phyloP scores from a whole-genome alignment of 1,140 invertebrate species.

The Drosophila ambigua region DNA sequence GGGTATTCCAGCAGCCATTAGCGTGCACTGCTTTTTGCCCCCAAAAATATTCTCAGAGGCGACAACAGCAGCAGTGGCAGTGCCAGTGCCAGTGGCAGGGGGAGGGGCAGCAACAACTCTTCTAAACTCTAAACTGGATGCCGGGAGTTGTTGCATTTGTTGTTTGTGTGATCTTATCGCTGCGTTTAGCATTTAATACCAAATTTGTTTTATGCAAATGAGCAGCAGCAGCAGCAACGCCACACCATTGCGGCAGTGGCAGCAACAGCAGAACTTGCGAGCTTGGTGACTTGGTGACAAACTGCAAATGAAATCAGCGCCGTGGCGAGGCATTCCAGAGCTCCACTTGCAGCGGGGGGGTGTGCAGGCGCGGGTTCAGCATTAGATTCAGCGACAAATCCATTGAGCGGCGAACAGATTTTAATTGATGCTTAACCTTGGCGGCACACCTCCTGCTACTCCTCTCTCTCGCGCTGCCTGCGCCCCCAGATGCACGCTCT shows the following conservation, averaged over 20 bases:
- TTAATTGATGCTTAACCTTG: constrained; percentile 82
- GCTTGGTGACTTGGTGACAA: constrained; percentile 9
- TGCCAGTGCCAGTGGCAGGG: not conserved
- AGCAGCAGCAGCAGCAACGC: constrained; percentile 54
- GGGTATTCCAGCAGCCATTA: too few species aligned
- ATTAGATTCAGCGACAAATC: constrained; percentile 67
- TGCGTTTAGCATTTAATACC: constrained; percentile 78
- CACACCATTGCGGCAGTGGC: constrained; percentile 3
- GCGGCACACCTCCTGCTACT: constrained; percentile 28
- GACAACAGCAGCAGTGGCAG: not conserved
- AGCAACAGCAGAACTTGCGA: constrained; percentile 41
- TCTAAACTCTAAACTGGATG: constrained; percentile 39
- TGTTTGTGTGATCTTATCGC: constrained; percentile 68
- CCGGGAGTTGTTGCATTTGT: constrained; percentile 19
- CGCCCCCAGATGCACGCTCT: not conserved
- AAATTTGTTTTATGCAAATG: constrained; percentile 83
- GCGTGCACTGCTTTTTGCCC: constrained; percentile 48
- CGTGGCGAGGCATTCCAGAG: constrained; percentile 12
- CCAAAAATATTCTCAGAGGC: constrained; percentile 58
- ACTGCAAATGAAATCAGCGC: too few species aligned
- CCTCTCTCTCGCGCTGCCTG: too few species aligned
- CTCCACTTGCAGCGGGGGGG: not conserved
- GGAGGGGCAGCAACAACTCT: constrained; percentile 15
- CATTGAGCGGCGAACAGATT: constrained; percentile 52
- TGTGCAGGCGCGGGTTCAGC: not conserved